A percentile compares a stretch with the other conserved stretches of the same genome.
Conservation (phyloP, 2,888 invertebrate species). For the Baronia brevicornis region DNA sequence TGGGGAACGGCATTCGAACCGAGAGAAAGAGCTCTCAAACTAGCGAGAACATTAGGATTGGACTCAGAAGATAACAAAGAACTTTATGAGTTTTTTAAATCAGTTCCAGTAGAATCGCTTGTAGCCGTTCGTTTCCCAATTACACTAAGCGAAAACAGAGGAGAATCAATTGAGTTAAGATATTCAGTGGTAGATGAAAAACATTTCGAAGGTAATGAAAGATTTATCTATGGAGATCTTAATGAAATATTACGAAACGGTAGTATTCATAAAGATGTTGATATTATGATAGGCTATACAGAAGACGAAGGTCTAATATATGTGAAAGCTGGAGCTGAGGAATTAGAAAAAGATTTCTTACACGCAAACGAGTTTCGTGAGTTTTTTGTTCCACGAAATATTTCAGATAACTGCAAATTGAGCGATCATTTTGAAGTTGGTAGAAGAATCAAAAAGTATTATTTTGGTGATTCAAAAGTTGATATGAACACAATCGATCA, state of each 20-base stretch:
- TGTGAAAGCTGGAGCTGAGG: slow-evolving; percentile 10
- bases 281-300: slow-evolving; percentile 81
- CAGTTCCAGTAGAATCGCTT: slow-evolving; percentile 20
- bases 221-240: slow-evolving; percentile 33
- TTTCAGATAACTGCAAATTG: slow-evolving; percentile 19
- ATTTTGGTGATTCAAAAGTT: slow-evolving; percentile 21
- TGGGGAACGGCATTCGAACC: slow-evolving; percentile 65
- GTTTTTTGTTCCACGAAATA: slow-evolving; percentile 24
- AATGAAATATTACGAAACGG: slow-evolving; percentile 53
- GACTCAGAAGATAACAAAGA: slow-evolving; percentile 24
- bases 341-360: slow-evolving; percentile 17
- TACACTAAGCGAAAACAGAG: slow-evolving; percentile 17
- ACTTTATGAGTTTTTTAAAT: slow-evolving; percentile 27
- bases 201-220: slow-evolving; percentile 31
- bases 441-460: slow-evolving; percentile 26
- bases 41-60: slow-evolving; percentile 27
- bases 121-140: slow-evolving; percentile 16
- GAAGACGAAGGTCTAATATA: slow-evolving; percentile 76
- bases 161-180: slow-evolving; percentile 11
- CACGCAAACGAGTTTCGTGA: slow-evolving; percentile 23
- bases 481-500: slow-evolving; percentile 19
- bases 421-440: slow-evolving; percentile 27
- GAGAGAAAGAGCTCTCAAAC: slow-evolving; percentile 44
- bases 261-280: slow-evolving; percentile 64
- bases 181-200: slow-evolving; percentile 31